Conservation (phyloP, 1,140 invertebrate genomes). For the Lysiphlebus fabarum region DNA sequence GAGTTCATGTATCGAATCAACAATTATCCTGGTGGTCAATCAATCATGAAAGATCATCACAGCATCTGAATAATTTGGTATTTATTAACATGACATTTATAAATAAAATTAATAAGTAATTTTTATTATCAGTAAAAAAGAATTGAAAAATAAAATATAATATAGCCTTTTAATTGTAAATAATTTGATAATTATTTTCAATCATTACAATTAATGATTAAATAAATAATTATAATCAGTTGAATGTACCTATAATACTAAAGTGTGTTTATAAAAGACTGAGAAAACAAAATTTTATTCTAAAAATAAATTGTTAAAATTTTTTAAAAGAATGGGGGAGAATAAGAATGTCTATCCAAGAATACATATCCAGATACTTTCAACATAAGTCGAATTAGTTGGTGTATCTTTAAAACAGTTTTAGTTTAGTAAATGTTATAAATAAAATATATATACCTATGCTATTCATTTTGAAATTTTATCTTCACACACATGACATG, state of each 20-base stretch:
- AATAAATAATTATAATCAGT: not conserved
- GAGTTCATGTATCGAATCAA: conserved; percentile 32
- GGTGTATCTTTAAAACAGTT: not conserved
- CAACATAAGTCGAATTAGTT: conserved; percentile 32
- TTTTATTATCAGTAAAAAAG: conserved; percentile 25
- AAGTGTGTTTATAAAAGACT: not conserved
- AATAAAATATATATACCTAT: conserved; percentile 12
- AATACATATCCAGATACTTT: conserved; percentile 45
- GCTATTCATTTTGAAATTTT: conserved; percentile 16
- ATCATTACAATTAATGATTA: not conserved
- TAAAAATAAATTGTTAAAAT: conserved; percentile 23
- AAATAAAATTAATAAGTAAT: conserved; percentile 17
- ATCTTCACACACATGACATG: conserved; percentile 8
- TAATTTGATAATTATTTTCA: not conserved
- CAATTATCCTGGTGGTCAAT: conserved; percentile 29
- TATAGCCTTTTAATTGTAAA: conserved; percentile 6
- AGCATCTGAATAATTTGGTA: conserved; percentile 47
- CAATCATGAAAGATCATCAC: conserved; percentile 28
- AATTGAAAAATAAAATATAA: conserved; percentile 24
- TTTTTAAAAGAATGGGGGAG: conserved; percentile 42
- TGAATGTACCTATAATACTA: not conserved
- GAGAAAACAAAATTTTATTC: conserved; percentile 7
- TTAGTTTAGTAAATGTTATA: conserved; percentile 14
- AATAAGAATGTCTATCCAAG: conserved; percentile 38
- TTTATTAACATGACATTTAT: conserved; percentile 4